Evolutionary conservation across 2,888 invertebrate genomes (phyloP), one percentile per base, ranked within the genome.

Genomic region (Lasius fuliginosus): DNA sequence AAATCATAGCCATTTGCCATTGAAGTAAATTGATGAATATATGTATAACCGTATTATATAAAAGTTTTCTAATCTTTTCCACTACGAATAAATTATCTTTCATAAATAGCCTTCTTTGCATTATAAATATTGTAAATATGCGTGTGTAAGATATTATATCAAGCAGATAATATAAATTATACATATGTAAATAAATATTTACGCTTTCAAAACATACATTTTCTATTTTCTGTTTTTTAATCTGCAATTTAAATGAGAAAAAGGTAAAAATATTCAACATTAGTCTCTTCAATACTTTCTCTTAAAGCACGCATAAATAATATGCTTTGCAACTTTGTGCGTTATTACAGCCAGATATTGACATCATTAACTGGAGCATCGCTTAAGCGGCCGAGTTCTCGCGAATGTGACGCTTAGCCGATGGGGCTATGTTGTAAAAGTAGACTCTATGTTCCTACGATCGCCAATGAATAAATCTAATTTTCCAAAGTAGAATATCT

Each of bases 361-460:
- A 49, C 42, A 60, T 69, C 15, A 36, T 71, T 71, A 71, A 71
- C 60, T 49, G 18, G 71, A 49, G 36, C 36, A 30, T 81, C 46
- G 58, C 18, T 40, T 58, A n/a, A 49, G 8, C 8, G 60, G 46
- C 71, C 42, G 79, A 81, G 79, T 81, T 71, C 46, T 62, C 36
- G 6, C 8, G 60, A 60, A 77, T 11, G 30, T 68, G 68, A 68
- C 68, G 68, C 30, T 67, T 33, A 67, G 40, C 12, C 46, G 69
- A 79, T 69, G 18, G 58, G n/a, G 4, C 33, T 79, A 36, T 5
- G 5, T 60, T 23, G 58, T 23, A 79, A 23, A 79, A 60, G 33
- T 60, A 60, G 60, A 18, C 9, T 18, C 46, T 79, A 46, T 0
- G 8, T 53, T 2, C 8, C n/a, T 53, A 53, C n/a, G 6, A 49